These are phyloP conservation scores for Stenurella melanura DNA, from an alignment of 2,888 invertebrate genomes.

Conservation along the genomic window DNA sequence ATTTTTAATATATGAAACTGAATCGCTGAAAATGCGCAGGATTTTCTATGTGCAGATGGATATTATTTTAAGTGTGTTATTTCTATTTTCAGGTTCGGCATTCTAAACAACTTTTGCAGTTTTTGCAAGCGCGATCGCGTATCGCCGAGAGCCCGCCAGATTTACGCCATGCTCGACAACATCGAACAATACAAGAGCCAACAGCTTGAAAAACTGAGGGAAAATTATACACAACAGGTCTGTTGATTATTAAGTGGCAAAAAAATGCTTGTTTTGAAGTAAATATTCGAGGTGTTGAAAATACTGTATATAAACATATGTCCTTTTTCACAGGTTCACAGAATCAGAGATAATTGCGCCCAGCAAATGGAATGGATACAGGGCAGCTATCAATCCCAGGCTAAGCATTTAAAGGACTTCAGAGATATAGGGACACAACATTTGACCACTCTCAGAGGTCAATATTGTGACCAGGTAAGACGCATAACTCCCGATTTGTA, in stretches of 20 bases:
- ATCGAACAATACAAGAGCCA: slow-evolving; percentile 93
- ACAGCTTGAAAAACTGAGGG: slow-evolving; percentile 90
- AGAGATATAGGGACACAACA: slow-evolving; percentile 94
- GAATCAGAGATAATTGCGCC: slow-evolving; percentile 94
- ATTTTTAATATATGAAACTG: neutral
- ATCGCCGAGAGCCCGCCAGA: slow-evolving; percentile 87
- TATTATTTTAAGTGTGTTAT: slow-evolving; percentile 30
- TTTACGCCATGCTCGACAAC: slow-evolving; percentile 91
- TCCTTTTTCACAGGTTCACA: slow-evolving; percentile 78
- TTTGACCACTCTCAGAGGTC: slow-evolving; percentile 89
- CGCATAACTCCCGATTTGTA: too few species aligned
- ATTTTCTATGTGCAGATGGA: slow-evolving; percentile 2
- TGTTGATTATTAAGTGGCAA: too few species aligned
- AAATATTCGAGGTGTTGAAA: neutral
- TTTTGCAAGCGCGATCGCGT: slow-evolving; percentile 83
- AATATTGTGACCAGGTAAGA: slow-evolving; percentile 92
- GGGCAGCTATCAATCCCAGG: slow-evolving; percentile 91
- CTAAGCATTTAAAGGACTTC: slow-evolving; percentile 89
- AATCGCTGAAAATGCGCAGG: neutral
- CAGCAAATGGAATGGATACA: slow-evolving; percentile 96
- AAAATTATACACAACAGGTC: slow-evolving; percentile 94
- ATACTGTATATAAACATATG: slow-evolving; percentile 21
- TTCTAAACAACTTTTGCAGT: slow-evolving; percentile 83
- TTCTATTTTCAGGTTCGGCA: slow-evolving; percentile 79
- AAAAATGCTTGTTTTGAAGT: too few species aligned